phyloP scores from a whole-genome alignment of 2,888 invertebrate species.

The Lacanobia oleracea region DNA sequence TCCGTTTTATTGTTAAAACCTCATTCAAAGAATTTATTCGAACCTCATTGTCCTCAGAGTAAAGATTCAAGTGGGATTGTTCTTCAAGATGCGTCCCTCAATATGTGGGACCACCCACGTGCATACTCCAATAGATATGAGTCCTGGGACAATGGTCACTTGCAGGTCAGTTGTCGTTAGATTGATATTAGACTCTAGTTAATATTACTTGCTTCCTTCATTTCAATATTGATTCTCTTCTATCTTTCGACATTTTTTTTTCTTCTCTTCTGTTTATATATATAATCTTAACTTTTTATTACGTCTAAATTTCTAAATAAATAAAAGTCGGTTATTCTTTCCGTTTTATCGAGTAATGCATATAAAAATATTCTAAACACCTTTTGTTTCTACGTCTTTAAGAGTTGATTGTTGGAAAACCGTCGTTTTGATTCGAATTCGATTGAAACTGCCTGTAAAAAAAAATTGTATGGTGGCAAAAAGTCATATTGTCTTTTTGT shows the following conservation, averaged over 20 bases:
- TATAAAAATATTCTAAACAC: too few species aligned
- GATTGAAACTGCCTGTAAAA: too few species aligned
- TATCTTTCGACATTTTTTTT: neutral
- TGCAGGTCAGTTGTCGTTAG: constrained; percentile 82
- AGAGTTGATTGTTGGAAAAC: too few species aligned
- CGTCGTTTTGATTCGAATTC: too few species aligned
- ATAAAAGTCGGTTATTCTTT: too few species aligned
- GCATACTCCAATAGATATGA: constrained; percentile 96
- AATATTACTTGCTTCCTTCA: neutral
- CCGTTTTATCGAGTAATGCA: too few species aligned
- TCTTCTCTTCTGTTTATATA: too few species aligned
- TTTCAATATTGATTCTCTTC: neutral
- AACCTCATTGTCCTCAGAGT: constrained; percentile 90
- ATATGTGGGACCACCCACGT: constrained; percentile 95
- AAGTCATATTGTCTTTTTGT: too few species aligned
- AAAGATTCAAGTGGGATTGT: constrained; percentile 93
- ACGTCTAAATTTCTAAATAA: too few species aligned
- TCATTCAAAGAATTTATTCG: constrained; percentile 25
- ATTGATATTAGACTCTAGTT: neutral
- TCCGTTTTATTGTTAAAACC: neutral
- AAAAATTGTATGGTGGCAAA: too few species aligned
- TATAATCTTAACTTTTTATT: too few species aligned
- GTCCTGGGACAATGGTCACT: constrained; percentile 92
- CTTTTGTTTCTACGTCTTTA: too few species aligned
- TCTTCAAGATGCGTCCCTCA: constrained; percentile 93